Evolutionary conservation across 2,113 vertebrate genomes (phyloP).

Genomic region (Nyctibius bracteatus): DNA sequence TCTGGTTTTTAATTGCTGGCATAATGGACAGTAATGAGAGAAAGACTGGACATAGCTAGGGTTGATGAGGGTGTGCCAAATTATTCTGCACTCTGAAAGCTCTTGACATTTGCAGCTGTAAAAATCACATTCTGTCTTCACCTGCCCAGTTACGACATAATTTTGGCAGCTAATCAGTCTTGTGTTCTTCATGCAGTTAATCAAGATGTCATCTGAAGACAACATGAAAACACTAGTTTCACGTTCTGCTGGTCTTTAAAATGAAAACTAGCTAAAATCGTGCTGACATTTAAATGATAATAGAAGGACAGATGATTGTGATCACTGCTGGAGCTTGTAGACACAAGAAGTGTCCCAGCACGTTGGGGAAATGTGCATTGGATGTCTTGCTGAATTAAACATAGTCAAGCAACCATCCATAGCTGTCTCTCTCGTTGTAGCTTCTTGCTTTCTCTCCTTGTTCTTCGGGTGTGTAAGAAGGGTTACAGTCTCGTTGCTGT

Average conservation of each 20-base stretch:
- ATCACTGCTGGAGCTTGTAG: background rate
- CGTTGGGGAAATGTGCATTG: rapidly evolving
- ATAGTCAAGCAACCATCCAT: background rate
- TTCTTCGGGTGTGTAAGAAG: background rate
- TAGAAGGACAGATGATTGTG: background rate
- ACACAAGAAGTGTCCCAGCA: rapidly evolving
- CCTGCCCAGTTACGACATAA: background rate
- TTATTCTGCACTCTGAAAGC: background rate
- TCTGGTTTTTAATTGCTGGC: background rate
- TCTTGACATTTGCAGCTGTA: background rate
- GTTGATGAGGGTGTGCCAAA: background rate
- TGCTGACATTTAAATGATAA: background rate
- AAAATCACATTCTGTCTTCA: background rate
- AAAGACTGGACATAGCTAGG: background rate
- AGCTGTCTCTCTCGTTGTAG: background rate
- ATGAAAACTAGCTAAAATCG: background rate
- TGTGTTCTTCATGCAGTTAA: background rate
- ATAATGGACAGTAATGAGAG: background rate
- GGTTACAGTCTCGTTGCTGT: background rate
- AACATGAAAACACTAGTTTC: background rate
- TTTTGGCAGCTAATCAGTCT: background rate
- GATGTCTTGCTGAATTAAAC: background rate
- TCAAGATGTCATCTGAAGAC: background rate
- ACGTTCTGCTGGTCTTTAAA: background rate
- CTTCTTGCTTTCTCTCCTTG: background rate